Evolutionary conservation across 2,888 invertebrate genomes (phyloP).

Genomic region (Protodeltote pygarga): DNA sequence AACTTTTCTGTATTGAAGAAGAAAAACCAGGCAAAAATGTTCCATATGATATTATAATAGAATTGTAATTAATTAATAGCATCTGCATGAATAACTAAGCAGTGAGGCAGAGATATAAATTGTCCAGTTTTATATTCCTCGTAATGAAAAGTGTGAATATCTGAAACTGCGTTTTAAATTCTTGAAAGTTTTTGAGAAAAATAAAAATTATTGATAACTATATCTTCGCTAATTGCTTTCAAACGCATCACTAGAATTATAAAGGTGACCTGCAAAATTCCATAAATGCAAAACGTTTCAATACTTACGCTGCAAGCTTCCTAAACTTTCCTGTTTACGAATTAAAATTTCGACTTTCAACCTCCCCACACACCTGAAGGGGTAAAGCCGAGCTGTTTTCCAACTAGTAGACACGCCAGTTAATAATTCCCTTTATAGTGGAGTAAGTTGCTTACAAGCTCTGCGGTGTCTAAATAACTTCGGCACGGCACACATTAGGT

Average conservation of each 20-base stretch:
- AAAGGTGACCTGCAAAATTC: constrained; percentile 34
- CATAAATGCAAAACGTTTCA: constrained; percentile 34
- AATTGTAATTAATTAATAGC: no score
- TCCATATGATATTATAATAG: no score
- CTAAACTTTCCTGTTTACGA: constrained; percentile 48
- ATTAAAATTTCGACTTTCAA: constrained; percentile 55
- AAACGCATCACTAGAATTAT: constrained; percentile 12
- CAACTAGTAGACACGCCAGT: constrained; percentile 49
- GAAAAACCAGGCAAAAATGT: no score
- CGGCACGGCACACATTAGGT: constrained; percentile 51
- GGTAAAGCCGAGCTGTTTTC: constrained; percentile 49
- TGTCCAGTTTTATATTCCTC: no score
- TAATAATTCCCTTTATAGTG: constrained; percentile 60
- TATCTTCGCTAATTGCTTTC: neutral
- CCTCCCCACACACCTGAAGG: constrained; percentile 49
- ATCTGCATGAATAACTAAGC: no score
- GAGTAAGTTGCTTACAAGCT: constrained; percentile 52
- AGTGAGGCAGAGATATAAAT: no score
- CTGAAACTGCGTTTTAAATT: no score
- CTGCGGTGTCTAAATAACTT: constrained; percentile 50
- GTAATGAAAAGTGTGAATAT: no score
- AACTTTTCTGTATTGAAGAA: constrained; percentile 48
- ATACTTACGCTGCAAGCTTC: constrained; percentile 30
- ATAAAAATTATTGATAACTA: no score
- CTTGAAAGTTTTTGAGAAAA: no score